These are phyloP conservation scores for Ibycter americanus DNA, from an alignment of 2,797 vertebrate species.

Conservation along the genomic window DNA sequence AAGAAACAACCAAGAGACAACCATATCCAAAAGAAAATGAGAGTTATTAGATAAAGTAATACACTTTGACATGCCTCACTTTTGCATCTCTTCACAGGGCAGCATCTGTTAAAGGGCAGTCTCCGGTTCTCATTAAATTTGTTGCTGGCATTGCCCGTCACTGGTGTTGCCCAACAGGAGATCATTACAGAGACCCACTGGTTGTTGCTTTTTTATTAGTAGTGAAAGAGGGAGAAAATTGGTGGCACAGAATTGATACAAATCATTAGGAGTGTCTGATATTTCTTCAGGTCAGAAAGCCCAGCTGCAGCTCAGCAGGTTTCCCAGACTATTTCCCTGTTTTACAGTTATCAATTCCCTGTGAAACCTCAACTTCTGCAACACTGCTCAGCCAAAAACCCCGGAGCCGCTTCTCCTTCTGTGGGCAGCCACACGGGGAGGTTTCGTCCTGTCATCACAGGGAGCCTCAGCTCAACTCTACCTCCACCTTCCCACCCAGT, in stretches of 20 bases:
- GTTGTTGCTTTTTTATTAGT: neutral
- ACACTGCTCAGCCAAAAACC: rapidly evolving
- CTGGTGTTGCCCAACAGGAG: neutral
- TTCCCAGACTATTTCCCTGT: neutral
- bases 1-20: neutral
- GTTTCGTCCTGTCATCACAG: neutral
- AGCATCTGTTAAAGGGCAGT: neutral
- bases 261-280: neutral
- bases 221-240: neutral
- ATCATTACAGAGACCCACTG: neutral
- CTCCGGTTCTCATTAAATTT: neutral
- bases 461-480: neutral
- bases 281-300: neutral
- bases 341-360: neutral
- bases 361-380: neutral
- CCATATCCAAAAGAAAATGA: neutral
- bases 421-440: no score
- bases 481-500: rapidly evolving
- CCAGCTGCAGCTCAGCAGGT: neutral
- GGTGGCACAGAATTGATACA: neutral
- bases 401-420: rapidly evolving
- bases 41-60: neutral
- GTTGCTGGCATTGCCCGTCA: neutral
- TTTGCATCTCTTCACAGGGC: neutral
- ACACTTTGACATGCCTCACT: neutral